phyloP scores from a whole-genome alignment of 2,888 invertebrate genomes.

The Aricia artaxerxes region DNA sequence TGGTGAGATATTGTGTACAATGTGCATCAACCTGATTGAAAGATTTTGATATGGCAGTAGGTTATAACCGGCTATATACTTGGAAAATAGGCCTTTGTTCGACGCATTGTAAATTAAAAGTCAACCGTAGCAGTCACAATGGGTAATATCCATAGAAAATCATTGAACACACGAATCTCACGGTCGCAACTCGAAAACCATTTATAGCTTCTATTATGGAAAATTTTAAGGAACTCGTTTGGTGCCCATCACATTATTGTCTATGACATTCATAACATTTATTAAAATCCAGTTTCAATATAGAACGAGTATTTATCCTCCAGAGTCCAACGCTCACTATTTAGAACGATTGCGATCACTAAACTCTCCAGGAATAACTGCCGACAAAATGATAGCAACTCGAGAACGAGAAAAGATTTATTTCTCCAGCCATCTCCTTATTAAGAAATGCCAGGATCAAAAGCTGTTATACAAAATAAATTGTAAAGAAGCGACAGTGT shows the following conservation, averaged over 20 bases:
- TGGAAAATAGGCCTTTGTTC: neutral
- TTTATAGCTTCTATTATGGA: neutral
- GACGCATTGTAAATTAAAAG: constrained; percentile 20
- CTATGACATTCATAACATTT: neutral
- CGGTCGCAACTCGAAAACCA: constrained; percentile 2
- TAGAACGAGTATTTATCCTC: neutral
- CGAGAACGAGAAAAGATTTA: neutral
- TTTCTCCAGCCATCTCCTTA: neutral
- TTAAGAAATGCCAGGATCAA: neutral
- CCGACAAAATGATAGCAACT: neutral
- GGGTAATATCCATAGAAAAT: constrained; percentile 9
- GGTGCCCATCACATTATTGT: neutral
- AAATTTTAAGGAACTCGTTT: neutral
- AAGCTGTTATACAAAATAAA: constrained; percentile 4
- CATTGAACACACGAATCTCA: constrained; percentile 11
- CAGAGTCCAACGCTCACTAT: neutral
- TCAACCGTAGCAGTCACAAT: constrained; percentile 10
- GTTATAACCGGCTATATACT: neutral
- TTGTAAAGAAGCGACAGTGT: neutral
- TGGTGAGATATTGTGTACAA: neutral
- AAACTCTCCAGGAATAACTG: neutral
- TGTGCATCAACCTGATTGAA: neutral
- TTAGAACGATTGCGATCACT: neutral
- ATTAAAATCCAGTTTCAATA: neutral
- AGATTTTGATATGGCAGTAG: neutral